Base-by-base conservation (phyloP, 2,797 vertebrate genomes). In the Takifugu ocellatus region DNA sequence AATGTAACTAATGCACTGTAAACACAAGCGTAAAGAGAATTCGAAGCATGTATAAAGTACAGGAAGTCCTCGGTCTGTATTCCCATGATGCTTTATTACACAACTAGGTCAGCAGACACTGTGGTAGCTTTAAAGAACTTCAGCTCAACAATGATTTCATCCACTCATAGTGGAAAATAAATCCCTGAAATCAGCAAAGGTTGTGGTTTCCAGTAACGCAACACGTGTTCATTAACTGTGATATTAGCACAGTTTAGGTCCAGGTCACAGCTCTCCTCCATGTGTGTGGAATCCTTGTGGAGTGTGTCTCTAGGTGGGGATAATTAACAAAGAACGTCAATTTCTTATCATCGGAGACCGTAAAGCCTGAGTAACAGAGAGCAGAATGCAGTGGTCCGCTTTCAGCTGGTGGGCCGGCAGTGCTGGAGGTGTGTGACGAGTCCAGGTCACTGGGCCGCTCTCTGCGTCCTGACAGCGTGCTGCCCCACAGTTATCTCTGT, bases 401-500 rank as follows among this genome's bases (percentile, higher is more conserved):
- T 53, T 46, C 21, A 17, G 62, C 59, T 82, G 49, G 59, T 33
- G 36, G 83, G 70, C 49, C 64, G 5, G 52, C 66, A 75, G 63
- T 42, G 84, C 82, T 70, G 33, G 81, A 84, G 85, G 82, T 84
- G 61, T 69, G 72, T 74, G 68, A 53, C 11, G 60, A 79, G 69
- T 77, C 74, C 69, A 78, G 88, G 83, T 84, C 76, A 87, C 52
- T 77, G 82, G 77, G 72, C 68, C 54, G 54, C 45, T 7, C 47
- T 55, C 51, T 56, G 59, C 33, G 24, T 54, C 63, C 61, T 42
- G 43, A 56, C 72, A 45, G 56, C 63, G 25, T 8, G 63, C 69
- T 66, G 74, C 79, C 86, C 85, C 63, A 54, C 67, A 54, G 43
- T 84, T 70, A 85, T 82, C 78, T 59, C 81, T 85, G 85, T 83